These are phyloP conservation scores for Mastomys natalensis DNA, from an alignment of 2,113 vertebrate species.

Conservation along the genomic window DNA sequence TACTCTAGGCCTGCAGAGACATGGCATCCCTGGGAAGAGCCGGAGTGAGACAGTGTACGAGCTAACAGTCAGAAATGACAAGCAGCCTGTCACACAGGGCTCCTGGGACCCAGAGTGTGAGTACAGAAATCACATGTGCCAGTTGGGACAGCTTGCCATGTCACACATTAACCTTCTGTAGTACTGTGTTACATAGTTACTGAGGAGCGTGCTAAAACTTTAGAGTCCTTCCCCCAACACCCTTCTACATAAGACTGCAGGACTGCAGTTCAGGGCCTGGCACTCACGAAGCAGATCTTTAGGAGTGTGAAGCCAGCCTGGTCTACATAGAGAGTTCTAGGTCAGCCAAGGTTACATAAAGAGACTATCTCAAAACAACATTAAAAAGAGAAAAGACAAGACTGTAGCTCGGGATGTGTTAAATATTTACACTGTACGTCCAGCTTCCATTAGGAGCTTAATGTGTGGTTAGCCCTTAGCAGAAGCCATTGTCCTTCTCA, in stretches of 20 bases:
- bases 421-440: background rate
- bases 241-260: background rate
- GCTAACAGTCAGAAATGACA: background rate
- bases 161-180: background rate
- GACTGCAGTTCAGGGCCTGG: background rate
- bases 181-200: background rate
- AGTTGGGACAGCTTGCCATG: background rate
- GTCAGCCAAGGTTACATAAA: background rate
- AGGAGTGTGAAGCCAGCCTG: background rate
- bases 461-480: background rate
- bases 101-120: background rate
- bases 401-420: background rate
- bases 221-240: background rate
- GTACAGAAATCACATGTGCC: background rate
- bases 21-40: background rate
- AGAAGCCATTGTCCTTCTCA: background rate
- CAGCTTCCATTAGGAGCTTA: background rate
- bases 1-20: background rate
- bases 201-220: background rate
- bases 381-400: background rate
- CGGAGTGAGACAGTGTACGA: background rate
- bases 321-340: background rate
- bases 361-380: background rate
- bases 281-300: background rate
- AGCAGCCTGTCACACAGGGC: background rate